Percentiles rank a stretch among this genome's conserved stretches.
These are phyloP conservation scores for Agelastica alni DNA, from an alignment of 2,888 invertebrate genomes.

Conservation along the genomic window DNA sequence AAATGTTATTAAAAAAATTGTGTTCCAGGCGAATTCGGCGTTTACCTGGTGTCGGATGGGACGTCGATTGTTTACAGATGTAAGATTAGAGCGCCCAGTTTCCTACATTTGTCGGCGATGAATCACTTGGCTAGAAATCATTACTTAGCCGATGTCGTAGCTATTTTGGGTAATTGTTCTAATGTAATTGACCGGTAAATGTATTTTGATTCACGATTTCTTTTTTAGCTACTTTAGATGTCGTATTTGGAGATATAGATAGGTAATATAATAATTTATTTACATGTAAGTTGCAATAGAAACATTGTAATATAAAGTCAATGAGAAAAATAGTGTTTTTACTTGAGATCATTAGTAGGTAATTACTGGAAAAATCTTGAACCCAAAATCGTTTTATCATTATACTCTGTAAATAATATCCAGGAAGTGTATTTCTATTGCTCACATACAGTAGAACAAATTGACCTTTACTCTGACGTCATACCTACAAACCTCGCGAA, in stretches of 20 bases:
- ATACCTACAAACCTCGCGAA: no score
- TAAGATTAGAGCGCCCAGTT: slow-evolving; percentile 58
- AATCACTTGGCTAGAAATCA: slow-evolving; percentile 58
- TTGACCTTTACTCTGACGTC: no score
- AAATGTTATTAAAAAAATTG: slow-evolving; percentile 1
- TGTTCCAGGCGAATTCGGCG: slow-evolving; percentile 70
- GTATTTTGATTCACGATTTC: neutral
- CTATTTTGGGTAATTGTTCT: slow-evolving; percentile 77
- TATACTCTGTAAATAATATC: no score
- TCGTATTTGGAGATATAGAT: slow-evolving; percentile 68
- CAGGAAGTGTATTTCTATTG: no score
- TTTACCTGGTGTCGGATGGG: slow-evolving; percentile 87
- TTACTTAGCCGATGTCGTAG: slow-evolving; percentile 75
- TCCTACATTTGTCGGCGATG: slow-evolving; percentile 67
- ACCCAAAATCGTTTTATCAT: no score
- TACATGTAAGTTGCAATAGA: no score
- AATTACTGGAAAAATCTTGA: no score
- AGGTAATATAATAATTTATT: no score
- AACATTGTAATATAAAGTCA: no score
- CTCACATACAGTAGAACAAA: no score
- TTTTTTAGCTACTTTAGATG: slow-evolving; percentile 56
- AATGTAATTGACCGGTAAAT: neutral
- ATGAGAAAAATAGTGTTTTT: no score
- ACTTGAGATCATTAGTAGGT: no score
- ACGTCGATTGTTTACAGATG: slow-evolving; percentile 69